phyloP scores from a whole-genome alignment of 2,888 invertebrate species.

The Netelia virgata region DNA sequence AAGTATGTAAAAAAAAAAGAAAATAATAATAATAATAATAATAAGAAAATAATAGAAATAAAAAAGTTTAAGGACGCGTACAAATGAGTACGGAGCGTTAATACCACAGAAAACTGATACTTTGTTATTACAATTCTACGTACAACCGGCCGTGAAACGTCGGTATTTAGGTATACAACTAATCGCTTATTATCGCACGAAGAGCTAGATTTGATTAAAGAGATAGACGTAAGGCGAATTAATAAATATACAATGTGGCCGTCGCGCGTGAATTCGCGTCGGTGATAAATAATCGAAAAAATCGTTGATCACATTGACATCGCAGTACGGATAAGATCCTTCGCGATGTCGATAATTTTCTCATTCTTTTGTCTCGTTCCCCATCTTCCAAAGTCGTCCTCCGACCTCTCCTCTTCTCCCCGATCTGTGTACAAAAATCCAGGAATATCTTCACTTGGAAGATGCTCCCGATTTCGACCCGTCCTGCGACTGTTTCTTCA shows the following conservation, averaged over 20 bases:
- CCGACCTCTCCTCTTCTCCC: neutral
- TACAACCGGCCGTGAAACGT: conserved; percentile 16
- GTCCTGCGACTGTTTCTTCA: conserved; percentile 74
- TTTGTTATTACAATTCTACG: conserved; percentile 16
- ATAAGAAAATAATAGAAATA: conserved; percentile 15
- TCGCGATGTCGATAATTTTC: conserved; percentile 49
- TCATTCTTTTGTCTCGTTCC: neutral
- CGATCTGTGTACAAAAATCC: neutral
- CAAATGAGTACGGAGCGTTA: conserved; percentile 28
- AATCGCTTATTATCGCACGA: conserved; percentile 35
- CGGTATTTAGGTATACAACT: conserved; percentile 34
- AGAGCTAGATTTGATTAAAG: conserved; percentile 33
- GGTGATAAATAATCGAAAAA: conserved; percentile 60
- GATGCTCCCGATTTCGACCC: conserved; percentile 65
- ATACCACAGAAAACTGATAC: conserved; percentile 31
- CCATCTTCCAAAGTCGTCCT: conserved; percentile 12
- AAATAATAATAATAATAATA: conserved; percentile 9
- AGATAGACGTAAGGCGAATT: conserved; percentile 46
- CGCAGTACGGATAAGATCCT: conserved; percentile 11
- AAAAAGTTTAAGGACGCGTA: conserved; percentile 23
- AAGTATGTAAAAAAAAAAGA: conserved; percentile 33
- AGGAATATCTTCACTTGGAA: conserved; percentile 37
- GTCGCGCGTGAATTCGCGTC: conserved; percentile 4
- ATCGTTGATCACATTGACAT: conserved; percentile 68
- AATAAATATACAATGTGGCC: conserved; percentile 61